These are phyloP conservation scores for Blastobasis adustella DNA, from an alignment of 2,888 invertebrate genomes.

Conservation along the genomic window DNA sequence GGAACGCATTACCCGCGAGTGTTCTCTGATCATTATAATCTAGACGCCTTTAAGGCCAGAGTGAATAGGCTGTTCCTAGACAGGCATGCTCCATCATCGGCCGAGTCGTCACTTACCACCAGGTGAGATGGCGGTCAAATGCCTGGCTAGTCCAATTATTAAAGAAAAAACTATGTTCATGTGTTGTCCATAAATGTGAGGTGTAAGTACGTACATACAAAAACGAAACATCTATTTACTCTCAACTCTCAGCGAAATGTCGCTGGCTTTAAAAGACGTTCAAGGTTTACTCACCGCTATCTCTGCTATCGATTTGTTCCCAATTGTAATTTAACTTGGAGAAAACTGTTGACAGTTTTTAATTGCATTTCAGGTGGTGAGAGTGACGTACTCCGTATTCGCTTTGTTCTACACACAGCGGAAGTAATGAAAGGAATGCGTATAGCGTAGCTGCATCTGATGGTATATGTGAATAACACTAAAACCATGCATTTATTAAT, in stretches of 20 bases:
- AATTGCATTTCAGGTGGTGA: conserved; percentile 46
- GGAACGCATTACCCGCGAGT: too few species aligned
- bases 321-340: neutral
- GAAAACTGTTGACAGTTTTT: conserved; percentile 2
- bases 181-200: neutral
- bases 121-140: too few species aligned
- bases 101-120: too few species aligned
- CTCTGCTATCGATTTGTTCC: neutral
- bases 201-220: neutral
- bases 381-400: conserved; percentile 55
- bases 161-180: too few species aligned
- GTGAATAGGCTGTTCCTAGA: too few species aligned
- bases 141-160: too few species aligned
- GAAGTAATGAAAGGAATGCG: conserved; percentile 18
- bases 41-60: too few species aligned
- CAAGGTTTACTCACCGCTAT: neutral
- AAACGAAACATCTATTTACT: neutral
- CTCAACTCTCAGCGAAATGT: neutral
- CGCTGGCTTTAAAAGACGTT: neutral
- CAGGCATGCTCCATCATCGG: too few species aligned
- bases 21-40: too few species aligned
- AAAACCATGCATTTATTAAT: neutral
- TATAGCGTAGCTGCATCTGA: too few species aligned
- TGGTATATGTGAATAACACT: neutral
- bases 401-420: conserved; percentile 53